Evolutionary conservation across 2,797 vertebrate genomes (phyloP).

Genomic region (Capromys pilorides): DNA sequence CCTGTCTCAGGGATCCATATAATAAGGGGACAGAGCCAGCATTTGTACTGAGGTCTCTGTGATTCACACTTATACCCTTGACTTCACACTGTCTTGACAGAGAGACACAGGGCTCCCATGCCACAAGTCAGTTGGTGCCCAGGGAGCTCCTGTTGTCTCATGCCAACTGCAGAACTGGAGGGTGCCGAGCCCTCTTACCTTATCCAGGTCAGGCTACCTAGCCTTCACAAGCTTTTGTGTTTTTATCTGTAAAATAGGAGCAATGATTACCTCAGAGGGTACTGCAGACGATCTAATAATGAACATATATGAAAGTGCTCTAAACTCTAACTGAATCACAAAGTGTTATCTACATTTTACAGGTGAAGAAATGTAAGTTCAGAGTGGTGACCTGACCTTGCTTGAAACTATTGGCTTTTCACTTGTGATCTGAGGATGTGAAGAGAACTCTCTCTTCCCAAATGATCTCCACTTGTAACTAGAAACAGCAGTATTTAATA

Average conservation of each 20-base stretch:
- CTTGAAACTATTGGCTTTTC: slow-evolving; percentile 36
- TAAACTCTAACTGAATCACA: slow-evolving; percentile 22
- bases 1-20: neutral
- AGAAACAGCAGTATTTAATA: slow-evolving; percentile 43
- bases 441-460: neutral
- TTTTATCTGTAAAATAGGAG: slow-evolving; percentile 47
- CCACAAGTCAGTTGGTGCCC: neutral
- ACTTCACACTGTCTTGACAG: neutral
- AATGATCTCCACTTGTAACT: slow-evolving; percentile 9
- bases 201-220: neutral
- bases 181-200: neutral
- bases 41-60: neutral
- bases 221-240: slow-evolving; percentile 5
- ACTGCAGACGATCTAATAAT: slow-evolving; percentile 1
- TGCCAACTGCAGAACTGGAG: neutral
- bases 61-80: neutral
- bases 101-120: neutral
- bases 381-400: slow-evolving; percentile 8
- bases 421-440: slow-evolving; percentile 6
- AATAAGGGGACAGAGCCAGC: neutral
- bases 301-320: neutral
- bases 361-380: slow-evolving; percentile 19
- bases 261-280: slow-evolving; percentile 7
- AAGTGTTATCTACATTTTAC: neutral
- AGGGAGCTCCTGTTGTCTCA: neutral